Evolutionary conservation across 1,140 invertebrate genomes (phyloP).

Genomic region (Stenopsyche tienmushanensis): DNA sequence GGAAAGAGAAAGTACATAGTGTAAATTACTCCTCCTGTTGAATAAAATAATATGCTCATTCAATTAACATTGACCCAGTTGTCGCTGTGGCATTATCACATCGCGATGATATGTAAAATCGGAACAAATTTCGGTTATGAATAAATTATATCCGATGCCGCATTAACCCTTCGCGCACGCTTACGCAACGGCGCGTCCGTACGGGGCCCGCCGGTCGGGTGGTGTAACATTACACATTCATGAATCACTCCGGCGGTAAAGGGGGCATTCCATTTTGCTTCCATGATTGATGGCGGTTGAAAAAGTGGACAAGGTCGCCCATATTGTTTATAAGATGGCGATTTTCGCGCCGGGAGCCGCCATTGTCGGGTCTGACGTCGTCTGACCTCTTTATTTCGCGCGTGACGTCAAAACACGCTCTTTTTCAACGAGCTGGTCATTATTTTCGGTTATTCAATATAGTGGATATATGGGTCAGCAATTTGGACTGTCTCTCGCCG

Average conservation of each 20-base stretch:
- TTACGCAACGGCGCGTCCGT: too few relatives aligned
- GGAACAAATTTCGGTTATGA: too few relatives aligned
- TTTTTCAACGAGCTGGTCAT: not conserved
- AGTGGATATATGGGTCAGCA: not conserved
- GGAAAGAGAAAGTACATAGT: too few relatives aligned
- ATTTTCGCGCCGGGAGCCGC: not conserved
- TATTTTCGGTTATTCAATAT: slow-evolving; percentile 9
- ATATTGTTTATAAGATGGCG: slow-evolving; percentile 13
- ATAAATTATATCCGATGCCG: too few relatives aligned
- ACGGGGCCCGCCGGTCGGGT: not conserved
- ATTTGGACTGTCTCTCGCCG: not conserved
- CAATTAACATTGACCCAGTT: too few relatives aligned
- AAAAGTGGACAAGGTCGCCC: slow-evolving; percentile 14
- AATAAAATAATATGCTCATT: too few relatives aligned
- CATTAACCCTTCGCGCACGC: too few relatives aligned
- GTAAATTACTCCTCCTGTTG: too few relatives aligned
- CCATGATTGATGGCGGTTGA: not conserved
- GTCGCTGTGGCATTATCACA: too few relatives aligned
- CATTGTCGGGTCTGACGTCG: slow-evolving; percentile 8
- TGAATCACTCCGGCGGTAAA: not conserved
- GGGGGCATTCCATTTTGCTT: not conserved
- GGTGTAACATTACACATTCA: slow-evolving; percentile 1
- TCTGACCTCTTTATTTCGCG: slow-evolving; percentile 12
- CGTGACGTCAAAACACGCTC: slow-evolving; percentile 8
- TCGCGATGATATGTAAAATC: too few relatives aligned